Evolutionary conservation across 2,113 vertebrate species (phyloP).

Genomic region (Tachysurus fulvidraco): DNA sequence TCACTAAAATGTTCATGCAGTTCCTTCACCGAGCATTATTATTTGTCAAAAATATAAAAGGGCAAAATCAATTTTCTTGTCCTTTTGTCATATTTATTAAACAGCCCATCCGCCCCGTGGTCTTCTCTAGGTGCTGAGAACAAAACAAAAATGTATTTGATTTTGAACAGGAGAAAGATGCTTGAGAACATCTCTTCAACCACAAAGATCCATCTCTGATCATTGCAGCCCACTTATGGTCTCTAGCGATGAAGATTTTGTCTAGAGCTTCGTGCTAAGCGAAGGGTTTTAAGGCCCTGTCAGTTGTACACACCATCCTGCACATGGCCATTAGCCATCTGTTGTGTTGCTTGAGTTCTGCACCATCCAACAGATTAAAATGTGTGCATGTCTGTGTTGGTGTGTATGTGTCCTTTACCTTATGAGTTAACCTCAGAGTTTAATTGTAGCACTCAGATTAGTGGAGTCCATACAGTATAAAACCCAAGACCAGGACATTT

Average conservation of each 20-base stretch:
- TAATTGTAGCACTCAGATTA: constrained; percentile 70
- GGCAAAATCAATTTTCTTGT: constrained; percentile 38
- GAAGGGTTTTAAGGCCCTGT: constrained; percentile 32
- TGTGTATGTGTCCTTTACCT: constrained; percentile 46
- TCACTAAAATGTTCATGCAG: constrained; percentile 33
- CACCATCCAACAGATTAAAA: constrained; percentile 1
- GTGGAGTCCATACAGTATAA: constrained; percentile 59
- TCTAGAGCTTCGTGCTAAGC: constrained; percentile 6
- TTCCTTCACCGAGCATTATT: constrained; percentile 31
- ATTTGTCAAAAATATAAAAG: constrained; percentile 36
- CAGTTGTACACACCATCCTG: constrained; percentile 32
- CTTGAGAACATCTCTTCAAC: neutral
- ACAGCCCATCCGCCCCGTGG: constrained; percentile 2
- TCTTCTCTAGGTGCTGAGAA: constrained; percentile 19
- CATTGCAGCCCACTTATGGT: constrained; percentile 10
- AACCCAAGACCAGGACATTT: constrained; percentile 61
- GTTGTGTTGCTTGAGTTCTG: constrained; percentile 24
- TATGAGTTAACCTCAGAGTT: constrained; percentile 61
- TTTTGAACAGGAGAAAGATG: constrained; percentile 5
- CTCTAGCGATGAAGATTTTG: neutral
- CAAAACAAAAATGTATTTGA: constrained; percentile 26
- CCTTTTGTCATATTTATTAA: constrained; percentile 43
- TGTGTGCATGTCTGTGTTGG: neutral
- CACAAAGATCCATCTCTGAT: constrained; percentile 8
- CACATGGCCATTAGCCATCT: constrained; percentile 48